Evolutionary conservation across 2,113 vertebrate genomes (phyloP), one percentile per base, ranked within the genome.

Genomic region (Kryptolebias marmoratus): DNA sequence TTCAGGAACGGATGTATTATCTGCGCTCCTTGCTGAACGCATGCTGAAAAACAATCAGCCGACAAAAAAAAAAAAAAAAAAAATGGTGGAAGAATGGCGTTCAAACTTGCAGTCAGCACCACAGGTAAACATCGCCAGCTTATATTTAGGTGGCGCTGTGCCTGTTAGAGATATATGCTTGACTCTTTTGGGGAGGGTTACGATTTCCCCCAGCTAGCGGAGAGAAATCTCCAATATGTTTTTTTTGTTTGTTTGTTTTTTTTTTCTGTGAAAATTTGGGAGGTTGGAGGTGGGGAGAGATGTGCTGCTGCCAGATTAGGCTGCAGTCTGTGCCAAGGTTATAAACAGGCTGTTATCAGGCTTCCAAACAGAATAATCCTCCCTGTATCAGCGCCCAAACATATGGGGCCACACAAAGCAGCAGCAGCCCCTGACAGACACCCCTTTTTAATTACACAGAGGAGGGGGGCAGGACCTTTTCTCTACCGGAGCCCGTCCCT

Each of bases 341-440:
- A 97, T 97, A 97, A 98, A 97, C 95, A 96, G 95, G 95, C 92
- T 95, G 93, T 96, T 99, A 99, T 98, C 96, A 90, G 93, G 94
- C 94, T 95, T 95, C 95, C 94, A 95, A 97, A 97, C 96, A 97
- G 95, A 96, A 95, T 97, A 97, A 97, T 97, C 96, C 96, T 93
- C 95, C 95, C 96, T 95, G 95, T 97, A 98, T 98, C 97, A 96
- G 96, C 92, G 94, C 93, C 94, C 94, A 96, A 97, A 96, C 97
- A 98, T 97, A 98, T 96, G 96, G 96, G 92, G 94, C 95, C 95
- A 94, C 96, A 96, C 96, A 95, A 96, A 91, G 94, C 93, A 90
- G 95, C 95, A 96, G 95, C 95, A 95, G 93, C 94, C 94, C 95
- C 95, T 96, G 96, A 97, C 89, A 96, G 96, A 96, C 96, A 96